phyloP scores from a whole-genome alignment of 2,113 vertebrate genomes.

The Mohoua ochrocephala region DNA sequence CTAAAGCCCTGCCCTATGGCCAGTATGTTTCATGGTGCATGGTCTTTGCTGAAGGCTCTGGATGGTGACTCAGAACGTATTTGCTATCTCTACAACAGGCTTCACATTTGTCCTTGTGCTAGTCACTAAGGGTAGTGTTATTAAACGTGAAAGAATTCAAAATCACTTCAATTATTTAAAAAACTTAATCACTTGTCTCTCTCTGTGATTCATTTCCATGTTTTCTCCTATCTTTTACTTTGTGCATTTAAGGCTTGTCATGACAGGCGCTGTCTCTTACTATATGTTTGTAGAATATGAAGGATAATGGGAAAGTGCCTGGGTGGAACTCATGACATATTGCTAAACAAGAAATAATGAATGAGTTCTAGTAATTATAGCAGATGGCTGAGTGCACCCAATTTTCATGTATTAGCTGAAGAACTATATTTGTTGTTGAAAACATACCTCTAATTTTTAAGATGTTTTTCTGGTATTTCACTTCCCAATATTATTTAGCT shows the following conservation, averaged over 20 bases:
- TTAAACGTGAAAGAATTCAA: not conserved
- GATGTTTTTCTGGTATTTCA: not conserved
- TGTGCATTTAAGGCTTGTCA: conserved; percentile 5
- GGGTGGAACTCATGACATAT: conserved; percentile 5
- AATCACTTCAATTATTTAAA: not conserved
- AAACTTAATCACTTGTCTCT: not conserved
- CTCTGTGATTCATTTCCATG: conserved; percentile 17
- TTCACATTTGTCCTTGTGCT: not conserved
- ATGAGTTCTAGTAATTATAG: conserved; percentile 3
- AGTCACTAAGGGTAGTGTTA: not conserved
- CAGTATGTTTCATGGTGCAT: not conserved
- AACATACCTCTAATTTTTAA: not conserved
- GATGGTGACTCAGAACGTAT: not conserved
- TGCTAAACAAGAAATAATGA: conserved; percentile 19
- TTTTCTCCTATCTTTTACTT: conserved; percentile 25
- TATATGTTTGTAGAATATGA: conserved; percentile 23
- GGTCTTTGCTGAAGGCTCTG: not conserved
- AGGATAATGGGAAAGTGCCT: conserved; percentile 14
- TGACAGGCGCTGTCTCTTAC: conserved; percentile 16
- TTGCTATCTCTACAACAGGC: not conserved
- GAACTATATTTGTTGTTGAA: not conserved
- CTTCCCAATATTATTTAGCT: not conserved
- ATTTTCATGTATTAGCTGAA: not conserved
- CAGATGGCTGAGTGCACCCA: not conserved
- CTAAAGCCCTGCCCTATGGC: fast-evolving